Base-by-base conservation (phyloP, 2,797 vertebrate genomes). In the Arrhamphus sclerolepis region DNA sequence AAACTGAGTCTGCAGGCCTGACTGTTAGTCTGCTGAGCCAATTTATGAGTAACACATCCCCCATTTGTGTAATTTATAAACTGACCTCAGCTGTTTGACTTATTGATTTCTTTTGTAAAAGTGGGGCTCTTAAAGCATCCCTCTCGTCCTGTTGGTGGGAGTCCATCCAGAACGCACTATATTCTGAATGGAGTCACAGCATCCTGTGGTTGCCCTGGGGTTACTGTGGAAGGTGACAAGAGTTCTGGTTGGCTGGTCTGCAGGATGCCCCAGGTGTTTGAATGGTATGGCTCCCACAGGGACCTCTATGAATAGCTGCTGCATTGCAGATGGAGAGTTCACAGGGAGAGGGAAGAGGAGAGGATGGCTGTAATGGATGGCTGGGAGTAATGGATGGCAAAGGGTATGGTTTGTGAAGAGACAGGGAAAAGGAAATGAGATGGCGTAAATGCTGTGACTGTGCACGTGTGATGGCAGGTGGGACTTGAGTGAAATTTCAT, bases 301-400 rank as follows among this genome's bases (percentile, higher is more conserved):
- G 78, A 76, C 72, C 17, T 75, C 80, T 78, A 76, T 82, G 83
- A 88, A 83, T 80, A 82, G 70, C 76, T 87, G 82, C 82, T 89
- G 87, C 84, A 88, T 75, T 88, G 88, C 78, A 87, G 86, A 89
- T 87, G 68, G 61, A 77, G 61, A 59, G 58, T 59, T 49, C 56
- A 67, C 52, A 62, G 39, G 57, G 71, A 73, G 81, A 62, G 39
- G 57, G 71, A 73, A 82, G 78, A 73, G 77, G 74, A 82, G 81
- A 73, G 39, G 29, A 75, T 50, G 24, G n/a, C 42, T 21, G 42
- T 43, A 43, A 43, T 1, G 40, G 17, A 21, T 44, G 19, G 18
- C 20, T 44, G 42, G 38, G 55, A 55, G 39, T 51, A 46, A 69
- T 62, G 48, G 58, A 40, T 58, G 63, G 53, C 59, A 49, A 57